Evolutionary conservation across 2,797 vertebrate species (phyloP).

Genomic region (Helarctos malayanus): DNA sequence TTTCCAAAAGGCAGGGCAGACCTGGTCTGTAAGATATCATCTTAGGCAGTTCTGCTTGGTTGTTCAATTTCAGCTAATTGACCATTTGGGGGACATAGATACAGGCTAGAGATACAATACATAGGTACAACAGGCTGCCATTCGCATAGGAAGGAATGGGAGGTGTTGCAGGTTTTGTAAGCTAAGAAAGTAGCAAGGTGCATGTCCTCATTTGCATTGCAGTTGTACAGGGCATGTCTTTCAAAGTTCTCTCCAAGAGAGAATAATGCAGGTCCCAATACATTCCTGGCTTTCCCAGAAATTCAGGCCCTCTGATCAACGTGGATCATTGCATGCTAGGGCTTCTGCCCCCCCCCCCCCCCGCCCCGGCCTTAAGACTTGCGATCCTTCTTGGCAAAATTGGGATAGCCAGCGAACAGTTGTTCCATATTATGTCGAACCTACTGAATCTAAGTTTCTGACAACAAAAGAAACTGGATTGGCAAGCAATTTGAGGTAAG

Average conservation of each 20-base stretch:
- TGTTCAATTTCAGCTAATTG: constrained; percentile 25
- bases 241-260: neutral
- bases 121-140: neutral
- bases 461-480: neutral
- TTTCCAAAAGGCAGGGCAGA: constrained; percentile 23
- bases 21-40: neutral
- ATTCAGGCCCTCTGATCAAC: neutral
- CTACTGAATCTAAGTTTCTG: neutral
- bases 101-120: neutral
- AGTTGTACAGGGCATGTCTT: too few species aligned
- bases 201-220: neutral
- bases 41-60: neutral
- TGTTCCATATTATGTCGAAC: neutral
- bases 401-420: neutral
- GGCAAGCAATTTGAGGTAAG: constrained; percentile 29
- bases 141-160: neutral
- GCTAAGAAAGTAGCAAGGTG: neutral
- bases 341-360: neutral
- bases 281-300: neutral
- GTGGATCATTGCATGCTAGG: neutral
- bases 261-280: neutral
- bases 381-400: neutral
- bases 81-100: neutral
- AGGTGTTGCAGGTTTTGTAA: neutral
- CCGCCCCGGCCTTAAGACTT: neutral